Evolutionary conservation across 1,140 invertebrate genomes (phyloP), one percentile per base, ranked within the genome.

Genomic region (Meteorus sp.): DNA sequence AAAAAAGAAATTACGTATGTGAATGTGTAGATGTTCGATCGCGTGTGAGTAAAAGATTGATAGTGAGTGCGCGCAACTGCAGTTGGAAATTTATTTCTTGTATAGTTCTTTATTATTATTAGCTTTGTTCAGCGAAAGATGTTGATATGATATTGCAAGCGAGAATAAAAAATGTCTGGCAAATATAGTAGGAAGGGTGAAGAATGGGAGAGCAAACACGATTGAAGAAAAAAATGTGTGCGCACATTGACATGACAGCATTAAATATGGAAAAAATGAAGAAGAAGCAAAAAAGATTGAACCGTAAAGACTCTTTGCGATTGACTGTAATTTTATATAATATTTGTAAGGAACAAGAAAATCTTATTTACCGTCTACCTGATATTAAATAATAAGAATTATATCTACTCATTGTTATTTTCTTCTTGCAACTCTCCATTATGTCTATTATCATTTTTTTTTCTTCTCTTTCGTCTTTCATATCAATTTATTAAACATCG

Each of bases 291-390:
- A 37, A 48, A 55, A 33, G 59, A 56, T 39, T 55, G 37, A 35
- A 48, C 4, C 31, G 53, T 13, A 56, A 63, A 45, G 29, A 70
- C 68, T 76, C 70, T 77, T 69, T 69, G 71, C 63, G 72, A 76
- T 74, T 71, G 76, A 77, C 71, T 77, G 77, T 78, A 78, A 78
- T 79, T 79, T 79, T 78, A 79, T 78, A 79, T 76, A 73, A 76
- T 77, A 77, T 79, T 79, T 79, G 74, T 78, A 78, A 79, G 74
- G 70, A 70, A 75, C 76, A 75, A 64, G 66, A 70, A 76, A 57
- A 48, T 75, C 72, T 75, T 77, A 77, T 78, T 75, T 79, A 78
- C 77, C 78, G 74, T 66, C 75, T 76, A 75, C 74, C 75, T 75
- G 74, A 77, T 71, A 74, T 74, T 73, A 77, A 77, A 78, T 75